phyloP scores from a whole-genome alignment of 2,797 vertebrate genomes.

The Liparis tanakae region DNA sequence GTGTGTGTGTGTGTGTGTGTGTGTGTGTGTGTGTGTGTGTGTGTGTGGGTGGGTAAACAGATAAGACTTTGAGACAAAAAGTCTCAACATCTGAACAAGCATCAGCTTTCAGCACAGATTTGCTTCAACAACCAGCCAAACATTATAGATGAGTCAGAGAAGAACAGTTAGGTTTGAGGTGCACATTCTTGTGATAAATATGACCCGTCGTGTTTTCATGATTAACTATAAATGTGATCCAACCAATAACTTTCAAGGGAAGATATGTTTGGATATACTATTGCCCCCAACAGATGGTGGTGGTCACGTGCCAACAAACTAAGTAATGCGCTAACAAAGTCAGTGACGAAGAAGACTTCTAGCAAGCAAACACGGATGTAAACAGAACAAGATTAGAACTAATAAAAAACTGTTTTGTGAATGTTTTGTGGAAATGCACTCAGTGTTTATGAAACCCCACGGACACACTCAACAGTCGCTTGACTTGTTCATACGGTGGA shows the following conservation, averaged over 20 bases:
- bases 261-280: background rate
- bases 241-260: background rate
- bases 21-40: constrained; percentile 5
- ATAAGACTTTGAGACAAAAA: constrained; percentile 35
- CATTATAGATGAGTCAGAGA: constrained; percentile 2
- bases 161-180: background rate
- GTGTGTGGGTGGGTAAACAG: constrained; percentile 14
- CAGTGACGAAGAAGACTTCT: background rate
- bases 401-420: background rate
- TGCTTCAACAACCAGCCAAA: constrained; percentile 13
- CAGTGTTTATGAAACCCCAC: background rate
- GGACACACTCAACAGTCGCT: background rate
- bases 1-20: constrained; percentile 12
- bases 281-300: background rate
- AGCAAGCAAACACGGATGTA: background rate
- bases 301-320: background rate
- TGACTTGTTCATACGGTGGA: background rate
- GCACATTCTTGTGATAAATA: background rate
- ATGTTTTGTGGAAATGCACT: background rate
- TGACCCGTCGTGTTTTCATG: background rate
- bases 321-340: background rate
- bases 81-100: constrained; percentile 41
- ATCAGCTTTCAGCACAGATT: constrained; percentile 28
- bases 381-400: background rate
- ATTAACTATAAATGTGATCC: background rate